Conservation (phyloP, 1,140 invertebrate species). For the Acromyrmex heyeri region DNA sequence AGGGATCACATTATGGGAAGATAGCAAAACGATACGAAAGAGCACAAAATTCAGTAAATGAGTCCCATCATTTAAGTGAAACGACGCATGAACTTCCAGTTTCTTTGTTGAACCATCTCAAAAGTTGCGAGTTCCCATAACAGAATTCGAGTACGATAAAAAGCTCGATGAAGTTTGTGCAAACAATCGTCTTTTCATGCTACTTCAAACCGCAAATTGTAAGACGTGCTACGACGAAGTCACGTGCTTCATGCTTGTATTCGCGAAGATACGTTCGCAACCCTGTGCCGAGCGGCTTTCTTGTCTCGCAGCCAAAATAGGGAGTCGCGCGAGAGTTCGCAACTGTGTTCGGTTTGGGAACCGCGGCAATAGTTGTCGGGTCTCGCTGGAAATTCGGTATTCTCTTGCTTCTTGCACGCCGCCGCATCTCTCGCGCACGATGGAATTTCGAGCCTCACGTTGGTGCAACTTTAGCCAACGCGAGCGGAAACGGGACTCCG, state of each 20-base stretch:
- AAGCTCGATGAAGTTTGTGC: slow-evolving; percentile 59
- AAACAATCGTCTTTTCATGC: slow-evolving; percentile 69
- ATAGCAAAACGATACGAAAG: slow-evolving; percentile 23
- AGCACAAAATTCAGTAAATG: slow-evolving; percentile 39
- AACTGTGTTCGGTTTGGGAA: slow-evolving; percentile 49
- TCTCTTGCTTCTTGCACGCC: slow-evolving; percentile 42
- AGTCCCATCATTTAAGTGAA: slow-evolving; percentile 54
- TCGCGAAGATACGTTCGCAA: slow-evolving; percentile 52
- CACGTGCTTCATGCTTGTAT: slow-evolving; percentile 23
- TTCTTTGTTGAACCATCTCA: neutral
- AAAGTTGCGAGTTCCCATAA: slow-evolving; percentile 34
- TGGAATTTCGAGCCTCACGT: slow-evolving; percentile 41
- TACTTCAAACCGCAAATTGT: slow-evolving; percentile 32
- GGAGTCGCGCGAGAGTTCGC: slow-evolving; percentile 42
- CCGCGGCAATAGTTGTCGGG: slow-evolving; percentile 56
- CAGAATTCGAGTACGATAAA: slow-evolving; percentile 67
- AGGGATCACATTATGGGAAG: slow-evolving; percentile 58
- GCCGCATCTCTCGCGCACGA: slow-evolving; percentile 28
- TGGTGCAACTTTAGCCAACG: slow-evolving; percentile 45
- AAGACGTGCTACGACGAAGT: slow-evolving; percentile 42
- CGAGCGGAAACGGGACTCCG: slow-evolving; percentile 50
- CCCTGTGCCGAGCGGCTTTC: slow-evolving; percentile 48
- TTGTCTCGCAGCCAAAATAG: slow-evolving; percentile 58
- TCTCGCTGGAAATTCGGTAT: slow-evolving; percentile 47
- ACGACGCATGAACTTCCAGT: slow-evolving; percentile 31